Conservation (phyloP, 2,797 vertebrate species). For the Crenichthys baileyi region DNA sequence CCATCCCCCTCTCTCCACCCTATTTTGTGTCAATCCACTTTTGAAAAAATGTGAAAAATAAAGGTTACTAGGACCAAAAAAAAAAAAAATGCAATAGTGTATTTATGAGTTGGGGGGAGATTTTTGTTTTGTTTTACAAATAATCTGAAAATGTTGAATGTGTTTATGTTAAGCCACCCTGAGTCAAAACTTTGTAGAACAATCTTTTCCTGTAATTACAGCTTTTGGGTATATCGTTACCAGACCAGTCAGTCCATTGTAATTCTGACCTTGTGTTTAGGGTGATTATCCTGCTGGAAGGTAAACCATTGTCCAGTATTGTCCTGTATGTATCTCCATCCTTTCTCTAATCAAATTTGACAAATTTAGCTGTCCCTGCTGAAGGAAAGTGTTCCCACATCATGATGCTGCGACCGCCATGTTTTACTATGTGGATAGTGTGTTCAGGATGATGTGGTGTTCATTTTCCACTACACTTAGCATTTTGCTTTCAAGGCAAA, state of each 20-base stretch:
- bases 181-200: not conserved
- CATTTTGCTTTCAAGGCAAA: not conserved
- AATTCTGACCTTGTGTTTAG: not conserved
- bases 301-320: not conserved
- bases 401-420: not conserved
- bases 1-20: no score
- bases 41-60: no score
- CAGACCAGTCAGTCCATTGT: not conserved
- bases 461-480: not conserved
- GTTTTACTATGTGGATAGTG: not conserved
- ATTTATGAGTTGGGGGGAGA: not conserved
- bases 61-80: no score
- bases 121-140: not conserved
- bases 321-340: not conserved
- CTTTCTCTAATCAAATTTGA: not conserved
- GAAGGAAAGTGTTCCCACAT: not conserved
- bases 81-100: no score
- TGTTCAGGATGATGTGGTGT: not conserved
- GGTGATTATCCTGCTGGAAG: not conserved
- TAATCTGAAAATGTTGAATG: not conserved
- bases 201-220: not conserved
- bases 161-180: not conserved
- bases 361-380: not conserved
- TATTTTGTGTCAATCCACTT: no score
- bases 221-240: not conserved